phyloP scores from a whole-genome alignment of 2,797 vertebrate species.

The Naso thynnoides region DNA sequence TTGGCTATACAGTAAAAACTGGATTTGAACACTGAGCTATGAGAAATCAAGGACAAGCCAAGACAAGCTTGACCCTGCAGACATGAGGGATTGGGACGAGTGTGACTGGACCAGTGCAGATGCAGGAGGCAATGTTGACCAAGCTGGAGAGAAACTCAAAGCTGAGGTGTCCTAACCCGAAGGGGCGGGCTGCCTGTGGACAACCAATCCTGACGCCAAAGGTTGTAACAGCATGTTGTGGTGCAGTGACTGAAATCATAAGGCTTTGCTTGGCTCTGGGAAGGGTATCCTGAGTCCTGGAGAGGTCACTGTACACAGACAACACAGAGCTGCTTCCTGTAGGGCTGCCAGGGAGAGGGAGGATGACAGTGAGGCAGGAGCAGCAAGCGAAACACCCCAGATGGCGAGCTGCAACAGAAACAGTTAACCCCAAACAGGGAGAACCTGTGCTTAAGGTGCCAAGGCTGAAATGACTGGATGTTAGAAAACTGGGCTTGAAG shows the following conservation, averaged over 20 bases:
- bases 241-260: slow-evolving; percentile 8
- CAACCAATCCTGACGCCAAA: slow-evolving; percentile 1
- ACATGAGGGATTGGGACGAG: neutral
- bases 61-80: slow-evolving; percentile 11
- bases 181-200: slow-evolving; percentile 6
- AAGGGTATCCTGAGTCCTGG: neutral
- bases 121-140: neutral
- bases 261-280: neutral
- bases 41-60: slow-evolving; percentile 17
- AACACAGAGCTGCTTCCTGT: slow-evolving; percentile 5
- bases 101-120: neutral
- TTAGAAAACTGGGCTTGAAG: neutral
- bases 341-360: slow-evolving; percentile 9
- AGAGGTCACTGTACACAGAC: slow-evolving; percentile 13
- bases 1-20: neutral
- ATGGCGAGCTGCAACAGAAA: neutral
- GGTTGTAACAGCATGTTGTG: slow-evolving; percentile 12
- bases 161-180: neutral
- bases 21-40: slow-evolving; percentile 1
- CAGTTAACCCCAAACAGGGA: neutral
- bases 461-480: slow-evolving; percentile 1
- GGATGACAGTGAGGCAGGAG: neutral
- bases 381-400: slow-evolving; percentile 7
- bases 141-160: neutral
- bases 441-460: neutral